Evolutionary conservation across 2,113 vertebrate genomes (phyloP).

Genomic region (Pterocles orientalis): DNA sequence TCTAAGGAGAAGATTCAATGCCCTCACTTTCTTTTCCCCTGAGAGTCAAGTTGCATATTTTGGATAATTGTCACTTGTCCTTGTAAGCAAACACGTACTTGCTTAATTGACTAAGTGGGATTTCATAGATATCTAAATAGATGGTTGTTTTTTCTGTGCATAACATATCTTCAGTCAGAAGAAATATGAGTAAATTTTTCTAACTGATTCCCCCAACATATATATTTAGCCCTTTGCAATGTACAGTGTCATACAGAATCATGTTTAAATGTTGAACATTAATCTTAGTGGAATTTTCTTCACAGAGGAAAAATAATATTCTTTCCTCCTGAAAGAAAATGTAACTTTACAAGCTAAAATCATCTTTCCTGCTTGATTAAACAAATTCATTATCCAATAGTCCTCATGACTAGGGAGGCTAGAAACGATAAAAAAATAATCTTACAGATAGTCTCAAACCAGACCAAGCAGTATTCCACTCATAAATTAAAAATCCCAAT

Average conservation of each 20-base stretch:
- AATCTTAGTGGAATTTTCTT: not conserved
- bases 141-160: not conserved
- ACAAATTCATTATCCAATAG: not conserved
- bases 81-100: not conserved
- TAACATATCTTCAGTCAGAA: not conserved
- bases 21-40: not conserved
- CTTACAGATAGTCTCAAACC: not conserved
- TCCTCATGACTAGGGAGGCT: not conserved
- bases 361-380: not conserved
- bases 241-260: not conserved
- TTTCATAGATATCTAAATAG: not conserved
- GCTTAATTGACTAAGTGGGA: not conserved
- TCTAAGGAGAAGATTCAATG: not conserved
- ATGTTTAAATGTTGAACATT: not conserved
- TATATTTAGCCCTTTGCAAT: not conserved
- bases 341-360: not conserved
- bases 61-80: not conserved
- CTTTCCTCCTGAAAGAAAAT: not conserved
- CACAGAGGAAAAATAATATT: not conserved
- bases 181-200: not conserved
- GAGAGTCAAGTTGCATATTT: not conserved
- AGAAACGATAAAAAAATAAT: not conserved
- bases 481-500: conserved; percentile 45
- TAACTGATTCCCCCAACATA: not conserved
- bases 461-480: not conserved